Evolutionary conservation across 2,797 vertebrate species (phyloP), one percentile per base, ranked within the genome.

Genomic region (Pampus argenteus): DNA sequence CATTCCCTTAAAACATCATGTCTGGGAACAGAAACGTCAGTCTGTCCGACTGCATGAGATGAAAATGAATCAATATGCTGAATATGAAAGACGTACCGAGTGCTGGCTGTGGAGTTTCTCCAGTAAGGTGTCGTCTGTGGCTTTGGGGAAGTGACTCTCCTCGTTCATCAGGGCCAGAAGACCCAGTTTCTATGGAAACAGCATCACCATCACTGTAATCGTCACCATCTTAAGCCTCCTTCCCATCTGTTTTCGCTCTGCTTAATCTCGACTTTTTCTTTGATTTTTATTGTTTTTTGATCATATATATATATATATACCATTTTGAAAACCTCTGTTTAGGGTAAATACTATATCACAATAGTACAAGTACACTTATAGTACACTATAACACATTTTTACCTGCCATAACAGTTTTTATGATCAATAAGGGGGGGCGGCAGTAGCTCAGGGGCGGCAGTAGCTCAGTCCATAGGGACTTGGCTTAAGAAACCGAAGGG

Each of bases 121-220:
- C 91, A 99, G 81, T 45, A 99, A 91, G 2, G 98, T 99, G 67
- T 86, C 92, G 67, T 99, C 97, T 1, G 97, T 98, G 69, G 97
- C 98, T 90, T 98, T 97, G 52, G 98, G 98, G 87, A 99, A 99
- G 90, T 98, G 97, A 79, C 98, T 98, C 89, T 99, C 98, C 93
- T 99, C 98, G 26, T 99, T 99, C 88, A 99, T 94, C 49, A 99
- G 95, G 0, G 98, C 97, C 74, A 99, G 93, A 11, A 99, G 93
- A 26, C 98, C 98, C 80, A 99, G 95, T 95, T 98, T 99, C 98
- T 99, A 81, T 36, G 90, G 70, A 81, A 82, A 90, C 55, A n/a
- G 26, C 10, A 55, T 1, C 15, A 29, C 40, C 9, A 71, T 14
- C 22, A 51, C 56, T 11, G 11, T 36, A 11, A 11, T 36, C 23